phyloP scores from a whole-genome alignment of 2,113 vertebrate species.

The Nannospalax galili region DNA sequence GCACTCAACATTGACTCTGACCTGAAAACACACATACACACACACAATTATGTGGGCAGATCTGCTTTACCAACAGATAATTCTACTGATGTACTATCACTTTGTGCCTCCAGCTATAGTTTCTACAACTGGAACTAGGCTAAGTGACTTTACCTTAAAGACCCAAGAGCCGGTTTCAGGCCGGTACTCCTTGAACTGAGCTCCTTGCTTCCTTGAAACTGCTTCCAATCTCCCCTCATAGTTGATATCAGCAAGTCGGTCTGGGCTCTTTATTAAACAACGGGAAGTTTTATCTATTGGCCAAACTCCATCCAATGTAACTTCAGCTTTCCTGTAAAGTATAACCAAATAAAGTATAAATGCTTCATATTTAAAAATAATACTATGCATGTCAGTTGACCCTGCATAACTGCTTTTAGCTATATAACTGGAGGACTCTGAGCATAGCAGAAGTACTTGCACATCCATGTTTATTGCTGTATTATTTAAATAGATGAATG shows the following conservation, averaged over 20 bases:
- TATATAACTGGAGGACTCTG: not conserved
- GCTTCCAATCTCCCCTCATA: constrained; percentile 95
- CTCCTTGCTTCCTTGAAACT: constrained; percentile 93
- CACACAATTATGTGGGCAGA: not conserved
- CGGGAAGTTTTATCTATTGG: constrained; percentile 96
- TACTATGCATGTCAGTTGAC: no score
- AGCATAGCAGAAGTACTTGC: not conserved
- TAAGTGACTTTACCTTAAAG: constrained; percentile 90
- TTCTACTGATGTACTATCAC: constrained; percentile 26
- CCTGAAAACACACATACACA: not conserved
- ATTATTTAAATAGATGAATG: not conserved
- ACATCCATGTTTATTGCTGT: not conserved
- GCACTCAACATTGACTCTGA: not conserved
- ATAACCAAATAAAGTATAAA: constrained; percentile 14
- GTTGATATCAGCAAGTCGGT: constrained; percentile 93
- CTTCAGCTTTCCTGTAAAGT: constrained; percentile 89
- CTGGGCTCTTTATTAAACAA: constrained; percentile 93
- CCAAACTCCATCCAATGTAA: constrained; percentile 97
- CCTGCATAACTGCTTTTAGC: not conserved
- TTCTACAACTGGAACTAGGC: not conserved
- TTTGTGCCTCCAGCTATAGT: not conserved
- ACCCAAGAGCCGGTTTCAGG: constrained; percentile 98
- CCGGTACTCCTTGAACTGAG: constrained; percentile 96
- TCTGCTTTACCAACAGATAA: not conserved
- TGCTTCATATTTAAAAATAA: not conserved